These are phyloP conservation scores for Pogona vitticeps DNA, from an alignment of 2,113 vertebrate genomes.

Conservation along the genomic window DNA sequence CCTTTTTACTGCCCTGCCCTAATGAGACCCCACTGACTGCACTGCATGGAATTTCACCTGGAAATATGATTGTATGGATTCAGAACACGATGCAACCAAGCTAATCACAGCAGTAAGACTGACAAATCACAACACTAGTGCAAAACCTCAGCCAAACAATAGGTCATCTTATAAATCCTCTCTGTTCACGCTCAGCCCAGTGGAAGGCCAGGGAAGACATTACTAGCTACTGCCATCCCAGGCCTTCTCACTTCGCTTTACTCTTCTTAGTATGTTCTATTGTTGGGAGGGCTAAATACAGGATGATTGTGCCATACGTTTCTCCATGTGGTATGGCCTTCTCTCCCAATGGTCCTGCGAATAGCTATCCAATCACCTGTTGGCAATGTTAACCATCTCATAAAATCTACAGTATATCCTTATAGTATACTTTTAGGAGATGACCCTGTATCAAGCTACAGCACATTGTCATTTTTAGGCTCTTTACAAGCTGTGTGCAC, in stretches of 20 bases:
- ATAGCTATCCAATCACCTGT: conserved; percentile 61
- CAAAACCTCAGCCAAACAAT: conserved; percentile 52
- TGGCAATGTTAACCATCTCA: conserved; percentile 55
- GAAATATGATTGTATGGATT: too few relatives aligned
- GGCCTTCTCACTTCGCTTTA: conserved; percentile 42
- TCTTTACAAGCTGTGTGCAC: conserved; percentile 58
- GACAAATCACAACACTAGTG: background rate
- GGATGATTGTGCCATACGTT: background rate
- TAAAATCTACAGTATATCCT: conserved; percentile 44
- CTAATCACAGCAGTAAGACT: background rate
- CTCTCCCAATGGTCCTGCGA: conserved; percentile 25
- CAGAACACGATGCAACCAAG: too few relatives aligned
- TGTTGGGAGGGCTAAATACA: conserved; percentile 52
- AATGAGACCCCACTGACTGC: too few relatives aligned
- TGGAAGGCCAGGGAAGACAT: conserved; percentile 47
- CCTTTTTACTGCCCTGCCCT: too few relatives aligned
- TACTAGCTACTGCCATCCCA: conserved; percentile 22
- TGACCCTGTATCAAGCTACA: conserved; percentile 1
- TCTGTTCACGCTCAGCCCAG: conserved; percentile 42
- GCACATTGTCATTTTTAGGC: conserved; percentile 29
- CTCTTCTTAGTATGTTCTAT: conserved; percentile 42
- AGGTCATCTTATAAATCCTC: conserved; percentile 59
- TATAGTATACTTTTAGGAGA: conserved; percentile 9
- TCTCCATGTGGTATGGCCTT: conserved; percentile 31
- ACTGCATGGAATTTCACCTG: too few relatives aligned